These are phyloP conservation scores for Neosilurus hyrtlii DNA, from an alignment of 2,797 vertebrate genomes.

Conservation along the genomic window DNA sequence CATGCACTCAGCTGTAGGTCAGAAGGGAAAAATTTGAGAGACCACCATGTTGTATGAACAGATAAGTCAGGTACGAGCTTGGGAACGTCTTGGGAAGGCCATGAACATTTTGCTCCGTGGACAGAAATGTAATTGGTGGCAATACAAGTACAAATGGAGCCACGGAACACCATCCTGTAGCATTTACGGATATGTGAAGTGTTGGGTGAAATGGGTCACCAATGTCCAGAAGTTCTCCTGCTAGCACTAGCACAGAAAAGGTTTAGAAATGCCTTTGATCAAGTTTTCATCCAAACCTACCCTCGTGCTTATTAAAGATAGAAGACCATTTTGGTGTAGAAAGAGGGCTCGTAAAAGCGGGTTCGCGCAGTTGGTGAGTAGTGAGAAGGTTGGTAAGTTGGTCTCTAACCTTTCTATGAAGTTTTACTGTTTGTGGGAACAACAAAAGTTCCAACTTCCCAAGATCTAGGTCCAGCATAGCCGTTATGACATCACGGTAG, in stretches of 20 bases:
- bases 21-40: not conserved
- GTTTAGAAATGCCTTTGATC: not conserved
- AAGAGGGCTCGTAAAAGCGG: not conserved
- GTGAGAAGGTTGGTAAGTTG: not conserved
- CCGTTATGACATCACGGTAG: too few species aligned
- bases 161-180: not conserved
- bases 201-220: not conserved
- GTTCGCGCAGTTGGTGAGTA: not conserved
- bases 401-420: not conserved
- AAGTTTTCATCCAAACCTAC: not conserved
- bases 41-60: not conserved
- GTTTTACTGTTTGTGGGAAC: not conserved
- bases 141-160: not conserved
- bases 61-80: not conserved
- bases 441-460: not conserved
- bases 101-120: not conserved
- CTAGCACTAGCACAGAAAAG: not conserved
- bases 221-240: not conserved
- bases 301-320: not conserved
- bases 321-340: not conserved
- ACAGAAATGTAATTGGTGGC: not conserved
- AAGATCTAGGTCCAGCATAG: not conserved
- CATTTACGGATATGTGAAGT: not conserved
- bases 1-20: slow-evolving; percentile 3
- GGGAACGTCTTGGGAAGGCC: not conserved